Percentiles rank a stretch among this genome's conserved stretches.
phyloP scores from a whole-genome alignment of 2,888 invertebrate genomes.

The Aromia moschata region DNA sequence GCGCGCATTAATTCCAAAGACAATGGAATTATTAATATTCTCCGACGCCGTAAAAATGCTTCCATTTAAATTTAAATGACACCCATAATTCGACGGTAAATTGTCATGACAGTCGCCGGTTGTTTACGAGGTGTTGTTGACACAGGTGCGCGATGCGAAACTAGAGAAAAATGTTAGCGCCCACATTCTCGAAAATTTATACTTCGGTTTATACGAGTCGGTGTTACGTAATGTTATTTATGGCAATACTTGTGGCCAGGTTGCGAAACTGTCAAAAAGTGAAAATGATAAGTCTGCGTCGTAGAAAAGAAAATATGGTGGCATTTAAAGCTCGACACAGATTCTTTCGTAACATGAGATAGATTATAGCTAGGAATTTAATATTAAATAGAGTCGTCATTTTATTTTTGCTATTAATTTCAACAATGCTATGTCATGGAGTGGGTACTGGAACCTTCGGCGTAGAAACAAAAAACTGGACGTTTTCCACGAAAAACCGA shows the following conservation, averaged over 20 bases:
- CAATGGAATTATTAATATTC: slow-evolving; percentile 37
- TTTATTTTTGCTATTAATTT: no score
- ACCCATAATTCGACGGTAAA: slow-evolving; percentile 5
- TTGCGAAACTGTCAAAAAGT: background rate
- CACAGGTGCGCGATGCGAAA: background rate
- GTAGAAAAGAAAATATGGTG: background rate
- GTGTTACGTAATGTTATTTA: background rate
- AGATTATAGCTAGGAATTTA: no score
- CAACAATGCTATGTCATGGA: no score
- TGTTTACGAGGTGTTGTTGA: background rate
- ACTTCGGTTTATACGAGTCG: background rate
- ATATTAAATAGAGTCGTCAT: no score
- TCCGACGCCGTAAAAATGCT: slow-evolving; percentile 22
- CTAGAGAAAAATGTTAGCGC: background rate
- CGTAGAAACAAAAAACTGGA: no score
- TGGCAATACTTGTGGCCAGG: background rate
- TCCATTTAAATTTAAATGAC: slow-evolving; percentile 1
- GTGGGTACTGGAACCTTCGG: no score
- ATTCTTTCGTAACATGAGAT: background rate
- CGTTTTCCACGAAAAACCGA: no score
- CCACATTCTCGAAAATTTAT: background rate
- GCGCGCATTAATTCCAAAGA: slow-evolving; percentile 24
- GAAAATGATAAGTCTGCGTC: background rate
- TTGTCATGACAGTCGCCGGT: background rate
- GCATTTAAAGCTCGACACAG: background rate